phyloP scores from a whole-genome alignment of 2,888 invertebrate species.

The Octodonta nipae region DNA sequence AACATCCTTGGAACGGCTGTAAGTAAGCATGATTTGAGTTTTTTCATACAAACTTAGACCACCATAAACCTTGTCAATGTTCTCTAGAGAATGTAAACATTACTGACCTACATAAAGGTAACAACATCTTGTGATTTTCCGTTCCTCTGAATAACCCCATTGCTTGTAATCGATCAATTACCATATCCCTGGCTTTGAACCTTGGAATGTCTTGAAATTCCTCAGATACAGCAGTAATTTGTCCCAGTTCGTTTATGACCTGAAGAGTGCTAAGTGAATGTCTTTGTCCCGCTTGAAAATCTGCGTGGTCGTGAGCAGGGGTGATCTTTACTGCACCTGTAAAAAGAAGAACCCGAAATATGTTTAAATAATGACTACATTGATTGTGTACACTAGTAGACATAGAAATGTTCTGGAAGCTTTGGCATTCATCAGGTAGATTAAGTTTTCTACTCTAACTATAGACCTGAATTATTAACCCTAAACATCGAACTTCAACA shows the following conservation, averaged over 20 bases:
- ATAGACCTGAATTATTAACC: no score
- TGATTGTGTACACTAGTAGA: no score
- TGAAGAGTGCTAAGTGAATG: slow-evolving; percentile 76
- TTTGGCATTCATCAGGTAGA: no score
- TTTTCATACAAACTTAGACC: no score
- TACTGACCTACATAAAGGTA: slow-evolving; percentile 61
- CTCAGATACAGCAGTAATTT: slow-evolving; percentile 67
- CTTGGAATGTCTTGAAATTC: slow-evolving; percentile 68
- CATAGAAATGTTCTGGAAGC: no score
- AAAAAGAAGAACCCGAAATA: no score
- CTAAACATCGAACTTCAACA: no score
- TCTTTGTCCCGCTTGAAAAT: slow-evolving; percentile 88
- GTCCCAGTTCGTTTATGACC: slow-evolving; percentile 85
- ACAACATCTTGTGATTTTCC: slow-evolving; percentile 87
- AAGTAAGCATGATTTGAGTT: slow-evolving; percentile 6
- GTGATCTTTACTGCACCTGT: slow-evolving; percentile 95
- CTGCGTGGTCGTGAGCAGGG: slow-evolving; percentile 92
- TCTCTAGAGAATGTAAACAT: not conserved
- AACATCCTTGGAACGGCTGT: slow-evolving; percentile 88
- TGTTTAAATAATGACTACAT: no score
- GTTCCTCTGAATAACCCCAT: slow-evolving; percentile 40
- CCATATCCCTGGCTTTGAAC: slow-evolving; percentile 74
- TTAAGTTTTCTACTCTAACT: no score
- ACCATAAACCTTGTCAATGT: no score
- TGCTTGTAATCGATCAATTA: slow-evolving; percentile 62